Percentiles rank a stretch among this genome's conserved stretches.
Evolutionary conservation across 2,797 vertebrate genomes (phyloP).

Genomic region (Emydoidea blandingii): DNA sequence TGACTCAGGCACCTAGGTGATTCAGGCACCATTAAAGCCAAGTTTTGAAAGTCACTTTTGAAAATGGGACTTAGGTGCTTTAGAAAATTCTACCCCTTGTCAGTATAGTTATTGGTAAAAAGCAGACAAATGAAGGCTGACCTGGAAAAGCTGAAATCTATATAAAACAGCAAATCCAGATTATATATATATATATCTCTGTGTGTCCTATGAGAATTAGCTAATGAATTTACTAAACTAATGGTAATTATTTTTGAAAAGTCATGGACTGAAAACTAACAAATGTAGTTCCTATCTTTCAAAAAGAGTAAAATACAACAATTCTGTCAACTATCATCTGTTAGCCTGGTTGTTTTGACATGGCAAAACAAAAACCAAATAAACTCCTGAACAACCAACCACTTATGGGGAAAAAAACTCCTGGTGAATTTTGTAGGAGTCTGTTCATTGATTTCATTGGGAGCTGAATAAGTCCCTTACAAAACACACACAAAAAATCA

Average conservation of each 20-base stretch:
- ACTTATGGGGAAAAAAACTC: neutral
- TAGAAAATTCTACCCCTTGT: neutral
- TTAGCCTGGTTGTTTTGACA: neutral
- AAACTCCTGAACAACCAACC: neutral
- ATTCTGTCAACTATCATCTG: constrained; percentile 23
- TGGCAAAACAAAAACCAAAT: neutral
- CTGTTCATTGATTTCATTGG: neutral
- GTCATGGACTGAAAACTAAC: constrained; percentile 57
- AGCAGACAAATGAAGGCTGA: neutral
- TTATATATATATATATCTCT: constrained; percentile 46
- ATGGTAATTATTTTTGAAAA: constrained; percentile 66
- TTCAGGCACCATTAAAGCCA: neutral
- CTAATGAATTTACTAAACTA: constrained; percentile 62
- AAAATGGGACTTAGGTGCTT: neutral
- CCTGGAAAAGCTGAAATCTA: constrained; percentile 13
- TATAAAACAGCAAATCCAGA: constrained; percentile 63
- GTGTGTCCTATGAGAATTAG: constrained; percentile 32
- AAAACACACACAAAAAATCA: neutral
- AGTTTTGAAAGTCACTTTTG: constrained; percentile 1
- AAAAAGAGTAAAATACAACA: constrained; percentile 47
- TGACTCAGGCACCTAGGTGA: neutral
- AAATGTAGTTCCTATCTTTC: constrained; percentile 37
- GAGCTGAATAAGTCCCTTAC: neutral
- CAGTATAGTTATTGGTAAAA: neutral
- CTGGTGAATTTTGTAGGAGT: neutral